Base-by-base conservation (phyloP, 2,888 invertebrate species). In the Drosophila barbarae region DNA sequence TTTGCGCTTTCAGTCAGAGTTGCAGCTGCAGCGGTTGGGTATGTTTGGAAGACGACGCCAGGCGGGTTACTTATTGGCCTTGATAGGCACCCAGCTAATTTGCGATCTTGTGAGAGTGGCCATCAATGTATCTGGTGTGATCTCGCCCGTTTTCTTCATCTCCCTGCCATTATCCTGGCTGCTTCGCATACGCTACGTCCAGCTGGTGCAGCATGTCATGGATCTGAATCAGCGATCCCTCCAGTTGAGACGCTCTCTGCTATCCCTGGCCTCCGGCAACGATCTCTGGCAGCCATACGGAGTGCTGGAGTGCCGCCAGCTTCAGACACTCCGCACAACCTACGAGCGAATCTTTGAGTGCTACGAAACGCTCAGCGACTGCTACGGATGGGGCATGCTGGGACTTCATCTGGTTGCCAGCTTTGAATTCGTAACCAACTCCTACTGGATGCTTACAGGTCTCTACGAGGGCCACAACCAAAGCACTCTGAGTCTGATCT, bases 341-440 rank as follows among this genome's bases (percentile, higher is more conserved):
- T 89, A 88, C 52, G 85, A 81, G 9, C 79, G 85, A n/a, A 67
- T 89, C 18, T 87, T 84, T 65, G 73, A 73, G 46, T 70, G 76
- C 64, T 80, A 85, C 47, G 84, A 81, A 53, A 28, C 74, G 3
- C 72, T 85, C 13, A 89, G 87, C 63, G 77, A 85, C 39, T 84
- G 84, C 52, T 88, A 83, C 46, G 89, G 90, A 15, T 89, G 89
- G 89, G 86, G 88, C 1, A 59, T 89, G 44, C 60, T 89, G 30
- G 78, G 74, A 2, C 73, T 88, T 5, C 84, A 81, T 8, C 70
- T 86, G 13, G 69, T 84, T 39, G 84, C 85, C 49, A 87, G 89
- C 57, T 75, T 88, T 3, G 84, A 88, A 63, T 85, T 89, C 21
- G 85, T 89, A 0, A 78, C 84, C 5, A 87, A 87, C 58, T 84